Evolutionary conservation across 2,888 invertebrate species (phyloP), one percentile per base, ranked within the genome.

Genomic region (Stenolophus ochropezus): DNA sequence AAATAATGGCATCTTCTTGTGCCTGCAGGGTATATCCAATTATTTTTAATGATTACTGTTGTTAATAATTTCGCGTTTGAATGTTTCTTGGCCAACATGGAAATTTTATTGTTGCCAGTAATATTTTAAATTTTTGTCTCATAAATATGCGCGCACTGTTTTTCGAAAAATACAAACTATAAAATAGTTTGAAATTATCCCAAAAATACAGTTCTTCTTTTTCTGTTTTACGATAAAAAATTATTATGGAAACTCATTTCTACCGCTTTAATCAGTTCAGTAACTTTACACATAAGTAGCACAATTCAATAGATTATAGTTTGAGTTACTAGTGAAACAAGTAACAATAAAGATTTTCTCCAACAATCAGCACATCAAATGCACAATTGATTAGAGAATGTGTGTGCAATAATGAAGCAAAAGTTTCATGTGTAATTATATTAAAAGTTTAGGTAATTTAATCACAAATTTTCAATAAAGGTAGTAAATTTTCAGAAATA

Each of bases 31-130:
- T 20, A 73, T 73, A 20, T 73, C 73, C 73, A 73, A 73, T 73
- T 73, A 73, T 73, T 73, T 73, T 73, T 73, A 73, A 73, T 73
- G 73, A 73, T 69, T 61, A 61, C 61, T 27, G 61, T 61, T 61
- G 61, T 61, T 61, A 61, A 61, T 61, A 61, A 61, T 61, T 61
- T 61, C 5, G 25, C 61, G 61, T 61, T 61, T 61, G 25, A 61
- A 61, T 14, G 23, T 25, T 23, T 23, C 25, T 61, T 61, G 23
- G 25, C 61, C 61, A 61, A 61, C 14, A 61, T 61, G 21, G 14
- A 61, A 25, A 14, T 16, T 61, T 61, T 61, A 61, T 61, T 61
- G 61, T 61, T 61, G 14, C 14, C 23, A n/a, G 11, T 61, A 23
- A 14, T 25, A 25, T 25, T 61, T 58, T 58, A n/a, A 23, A 3